Base-by-base conservation (phyloP, 2,888 invertebrate genomes). In the Oxyteleia sp. region DNA sequence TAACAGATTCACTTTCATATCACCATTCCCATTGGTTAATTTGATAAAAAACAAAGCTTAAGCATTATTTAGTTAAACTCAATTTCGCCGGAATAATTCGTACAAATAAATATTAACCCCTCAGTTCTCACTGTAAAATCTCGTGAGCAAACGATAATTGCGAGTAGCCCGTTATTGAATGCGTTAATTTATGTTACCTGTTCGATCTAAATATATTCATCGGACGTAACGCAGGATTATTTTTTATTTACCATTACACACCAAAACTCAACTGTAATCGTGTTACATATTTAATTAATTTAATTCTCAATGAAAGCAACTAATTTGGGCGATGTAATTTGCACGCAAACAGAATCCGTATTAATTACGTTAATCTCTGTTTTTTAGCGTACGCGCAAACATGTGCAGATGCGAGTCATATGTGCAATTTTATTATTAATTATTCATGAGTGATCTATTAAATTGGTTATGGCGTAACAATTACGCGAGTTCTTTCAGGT, bases 231-330 rank as follows among this genome's bases (percentile, higher is more conserved):
- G 18, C 13, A 4, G 49, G 4, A 8, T 66, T 41, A 32, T 16
- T 66, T 45, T 66, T 41, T 66, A 38, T 66, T 26, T 35, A 20
- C 20, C 10, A 16, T 15, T 26, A 26, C 38, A 35, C 23, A 11
- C 66, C 51, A 66, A 68, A 55, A 41, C 45, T 68, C 38, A 45
- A 18, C 11, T 13, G n/a, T 68, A 68, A 45, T 55, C 32, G 55
- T 13, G 45, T 55, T 68, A 45, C 53, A 55, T 68, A 53, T 68
- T 68, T 68, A 55, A 68, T 45, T 55, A 68, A 53, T 41, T 55
- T 43, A 68, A 55, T 68, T 23, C 45, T 29, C 45, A 20, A 43
- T 68, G 55, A 55, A 68, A 32, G 53, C 55, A 41, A 10, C 29
- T 55, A 68, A 55, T 68, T 45, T 5, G 10, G 53, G 43, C 20